A percentile compares a stretch with the other conserved stretches of the same genome.
Evolutionary conservation across 2,797 vertebrate genomes (phyloP).

Genomic region (Acridotheres tristis): DNA sequence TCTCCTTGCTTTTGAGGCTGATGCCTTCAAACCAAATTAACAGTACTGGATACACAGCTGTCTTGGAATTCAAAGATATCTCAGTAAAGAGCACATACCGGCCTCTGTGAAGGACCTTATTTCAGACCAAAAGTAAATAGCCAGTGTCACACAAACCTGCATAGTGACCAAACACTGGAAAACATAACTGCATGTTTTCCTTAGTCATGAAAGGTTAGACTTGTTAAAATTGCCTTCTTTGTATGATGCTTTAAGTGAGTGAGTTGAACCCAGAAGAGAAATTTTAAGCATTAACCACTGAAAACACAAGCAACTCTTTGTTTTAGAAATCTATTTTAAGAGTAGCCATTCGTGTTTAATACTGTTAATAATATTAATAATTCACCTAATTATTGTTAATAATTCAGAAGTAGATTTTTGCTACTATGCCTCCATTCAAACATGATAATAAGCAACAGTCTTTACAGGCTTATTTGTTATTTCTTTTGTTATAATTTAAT

Average conservation of each 20-base stretch:
- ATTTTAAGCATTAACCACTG: background rate
- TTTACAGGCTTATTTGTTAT: background rate
- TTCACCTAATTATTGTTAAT: background rate
- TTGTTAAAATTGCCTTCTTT: background rate
- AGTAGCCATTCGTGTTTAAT: background rate
- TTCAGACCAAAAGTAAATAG: slow-evolving; percentile 4
- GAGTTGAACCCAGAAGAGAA: background rate
- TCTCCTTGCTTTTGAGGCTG: background rate
- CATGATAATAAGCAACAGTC: background rate
- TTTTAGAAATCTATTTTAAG: background rate
- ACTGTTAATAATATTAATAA: background rate
- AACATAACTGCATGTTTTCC: background rate
- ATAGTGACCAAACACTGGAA: background rate
- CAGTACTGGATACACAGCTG: background rate
- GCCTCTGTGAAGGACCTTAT: background rate
- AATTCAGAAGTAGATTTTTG: background rate
- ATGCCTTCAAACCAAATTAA: background rate
- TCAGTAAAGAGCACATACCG: background rate
- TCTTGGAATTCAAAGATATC: background rate
- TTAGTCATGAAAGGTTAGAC: background rate
- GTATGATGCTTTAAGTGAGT: background rate
- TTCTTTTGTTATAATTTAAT: background rate
- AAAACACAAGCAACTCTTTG: background rate
- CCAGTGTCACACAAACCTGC: background rate
- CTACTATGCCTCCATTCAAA: background rate